phyloP scores from a whole-genome alignment of 2,797 vertebrate genomes.

The Gallinago nigripennis region DNA sequence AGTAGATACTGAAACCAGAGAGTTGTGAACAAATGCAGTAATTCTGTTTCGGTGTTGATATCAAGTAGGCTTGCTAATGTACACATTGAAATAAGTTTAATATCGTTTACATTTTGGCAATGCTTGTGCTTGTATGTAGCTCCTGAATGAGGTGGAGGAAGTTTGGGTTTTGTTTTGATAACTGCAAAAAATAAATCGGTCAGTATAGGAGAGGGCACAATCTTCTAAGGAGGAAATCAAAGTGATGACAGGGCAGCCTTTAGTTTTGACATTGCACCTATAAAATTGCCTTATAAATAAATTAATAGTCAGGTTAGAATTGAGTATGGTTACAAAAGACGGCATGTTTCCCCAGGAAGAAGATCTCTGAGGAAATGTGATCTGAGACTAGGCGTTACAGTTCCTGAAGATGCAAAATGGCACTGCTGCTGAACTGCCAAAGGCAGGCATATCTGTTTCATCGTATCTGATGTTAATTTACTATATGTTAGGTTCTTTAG shows the following conservation, averaged over 20 bases:
- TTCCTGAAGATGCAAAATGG: neutral
- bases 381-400: neutral
- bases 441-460: neutral
- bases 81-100: neutral
- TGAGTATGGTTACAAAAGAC: neutral
- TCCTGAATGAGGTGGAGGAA: neutral
- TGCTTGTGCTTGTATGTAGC: neutral
- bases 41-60: neutral
- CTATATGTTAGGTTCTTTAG: neutral
- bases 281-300: neutral
- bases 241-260: neutral
- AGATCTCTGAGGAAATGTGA: neutral
- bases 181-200: neutral
- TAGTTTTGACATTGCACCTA: neutral
- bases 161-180: neutral
- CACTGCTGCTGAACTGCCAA: neutral
- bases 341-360: neutral
- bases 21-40: neutral
- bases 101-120: accelerated
- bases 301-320: neutral
- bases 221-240: neutral
- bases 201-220: neutral
- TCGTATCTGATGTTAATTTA: neutral
- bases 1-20: neutral
- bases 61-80: neutral